These are phyloP conservation scores for Onchidella celtica DNA, from an alignment of 2,888 invertebrate species.

Conservation along the genomic window DNA sequence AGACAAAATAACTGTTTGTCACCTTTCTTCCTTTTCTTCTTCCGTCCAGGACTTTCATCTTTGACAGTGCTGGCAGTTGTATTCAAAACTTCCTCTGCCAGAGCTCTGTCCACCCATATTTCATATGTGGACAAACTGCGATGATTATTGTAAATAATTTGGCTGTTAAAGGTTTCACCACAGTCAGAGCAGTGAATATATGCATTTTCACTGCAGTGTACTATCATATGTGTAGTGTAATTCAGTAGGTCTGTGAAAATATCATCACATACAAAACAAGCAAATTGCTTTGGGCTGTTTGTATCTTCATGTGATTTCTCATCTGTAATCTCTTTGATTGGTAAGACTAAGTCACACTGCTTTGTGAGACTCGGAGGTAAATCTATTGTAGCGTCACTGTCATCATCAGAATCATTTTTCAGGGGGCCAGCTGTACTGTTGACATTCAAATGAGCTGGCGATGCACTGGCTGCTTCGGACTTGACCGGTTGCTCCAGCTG, in stretches of 20 bases:
- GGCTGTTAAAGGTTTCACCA: slow-evolving; percentile 17
- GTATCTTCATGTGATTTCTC: not conserved
- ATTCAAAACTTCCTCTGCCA: not conserved
- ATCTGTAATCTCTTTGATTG: not conserved
- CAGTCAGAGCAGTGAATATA: slow-evolving; percentile 32
- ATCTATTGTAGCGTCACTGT: slow-evolving; percentile 48
- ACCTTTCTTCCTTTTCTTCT: not conserved
- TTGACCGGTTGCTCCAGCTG: not conserved
- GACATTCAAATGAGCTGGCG: not conserved
- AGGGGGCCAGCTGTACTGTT: not conserved
- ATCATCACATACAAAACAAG: slow-evolving; percentile 45
- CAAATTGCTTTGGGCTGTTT: slow-evolving; percentile 24
- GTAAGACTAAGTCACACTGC: not conserved
- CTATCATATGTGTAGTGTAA: slow-evolving; percentile 33
- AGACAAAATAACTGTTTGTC: no score
- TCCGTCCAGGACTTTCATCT: not conserved
- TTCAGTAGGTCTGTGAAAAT: slow-evolving; percentile 2
- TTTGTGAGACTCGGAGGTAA: not conserved
- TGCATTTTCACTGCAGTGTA: slow-evolving; percentile 3
- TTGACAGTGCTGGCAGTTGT: not conserved
- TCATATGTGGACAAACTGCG: slow-evolving; percentile 43
- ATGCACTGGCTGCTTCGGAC: not conserved
- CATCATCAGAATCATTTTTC: slow-evolving; percentile 14
- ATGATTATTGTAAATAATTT: slow-evolving; percentile 7
- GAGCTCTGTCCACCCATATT: slow-evolving; percentile 23